phyloP scores from a whole-genome alignment of 2,888 invertebrate genomes.

The Lepidocyrtoides sp. region DNA sequence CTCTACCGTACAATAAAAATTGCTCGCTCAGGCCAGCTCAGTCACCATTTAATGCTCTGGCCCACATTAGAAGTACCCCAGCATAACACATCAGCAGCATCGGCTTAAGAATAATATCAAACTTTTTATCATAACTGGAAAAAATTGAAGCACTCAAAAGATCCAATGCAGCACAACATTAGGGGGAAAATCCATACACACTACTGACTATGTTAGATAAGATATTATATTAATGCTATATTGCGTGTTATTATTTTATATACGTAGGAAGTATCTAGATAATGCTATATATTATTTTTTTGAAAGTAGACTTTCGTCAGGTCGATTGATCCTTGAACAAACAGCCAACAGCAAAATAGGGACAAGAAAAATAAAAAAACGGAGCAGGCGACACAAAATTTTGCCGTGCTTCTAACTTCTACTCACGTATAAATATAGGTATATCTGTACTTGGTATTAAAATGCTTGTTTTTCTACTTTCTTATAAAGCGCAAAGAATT shows the following conservation, averaged over 20 bases:
- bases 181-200: slow-evolving; percentile 24
- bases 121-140: slow-evolving; percentile 65
- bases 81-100: not conserved
- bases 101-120: slow-evolving; percentile 57
- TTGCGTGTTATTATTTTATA: not conserved
- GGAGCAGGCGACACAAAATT: slow-evolving; percentile 33
- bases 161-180: slow-evolving; percentile 53
- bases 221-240: slow-evolving; percentile 7
- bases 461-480: slow-evolving; percentile 23
- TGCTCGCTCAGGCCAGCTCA: not conserved
- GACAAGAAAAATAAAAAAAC: slow-evolving; percentile 44
- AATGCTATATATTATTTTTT: not conserved
- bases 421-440: not conserved
- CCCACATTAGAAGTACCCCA: slow-evolving; percentile 25
- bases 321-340: slow-evolving; percentile 73
- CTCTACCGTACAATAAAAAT: slow-evolving; percentile 6
- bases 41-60: not conserved
- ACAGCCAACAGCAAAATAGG: slow-evolving; percentile 63
- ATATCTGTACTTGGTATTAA: slow-evolving; percentile 36
- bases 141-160: slow-evolving; percentile 53
- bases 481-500: not conserved
- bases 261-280: not conserved
- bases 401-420: no score
- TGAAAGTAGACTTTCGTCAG: slow-evolving; percentile 33
- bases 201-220: not conserved